Percentiles rank a stretch among this genome's conserved stretches.
Evolutionary conservation across 2,113 vertebrate species (phyloP).

Genomic region (Alexandromys fortis): DNA sequence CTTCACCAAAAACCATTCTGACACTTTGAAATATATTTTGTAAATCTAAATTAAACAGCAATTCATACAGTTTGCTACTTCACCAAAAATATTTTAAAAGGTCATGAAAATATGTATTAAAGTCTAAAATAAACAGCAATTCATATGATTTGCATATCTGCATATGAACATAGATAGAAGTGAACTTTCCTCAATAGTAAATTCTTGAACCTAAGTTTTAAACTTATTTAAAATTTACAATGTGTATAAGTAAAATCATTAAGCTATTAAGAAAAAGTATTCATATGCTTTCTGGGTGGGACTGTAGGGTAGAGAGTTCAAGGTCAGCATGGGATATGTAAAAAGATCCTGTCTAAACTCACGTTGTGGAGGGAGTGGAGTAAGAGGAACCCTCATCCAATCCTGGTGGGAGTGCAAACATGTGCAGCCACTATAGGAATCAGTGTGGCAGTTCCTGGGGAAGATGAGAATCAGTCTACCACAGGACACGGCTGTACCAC

Average conservation of each 20-base stretch:
- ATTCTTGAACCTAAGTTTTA: background rate
- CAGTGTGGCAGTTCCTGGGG: background rate
- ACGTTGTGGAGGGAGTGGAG: background rate
- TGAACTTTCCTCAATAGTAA: background rate
- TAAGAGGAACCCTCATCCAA: background rate
- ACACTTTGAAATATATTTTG: background rate
- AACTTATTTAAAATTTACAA: background rate
- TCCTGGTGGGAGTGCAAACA: background rate
- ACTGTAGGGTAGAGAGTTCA: background rate
- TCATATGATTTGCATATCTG: background rate
- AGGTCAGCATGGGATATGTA: background rate
- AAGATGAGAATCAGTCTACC: background rate
- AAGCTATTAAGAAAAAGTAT: conserved; percentile 21
- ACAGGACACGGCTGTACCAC: background rate
- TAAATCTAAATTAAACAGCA: background rate
- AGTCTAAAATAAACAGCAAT: background rate
- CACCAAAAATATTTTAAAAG: background rate
- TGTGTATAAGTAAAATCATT: background rate
- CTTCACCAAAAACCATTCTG: background rate
- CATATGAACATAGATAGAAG: background rate
- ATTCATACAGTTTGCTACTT: background rate
- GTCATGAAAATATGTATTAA: background rate
- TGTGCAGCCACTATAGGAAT: background rate
- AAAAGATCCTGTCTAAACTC: too few species aligned
- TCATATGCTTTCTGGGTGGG: background rate